Evolutionary conservation across 2,797 vertebrate species (phyloP).

Genomic region (Muraenolepis orangiensis): DNA sequence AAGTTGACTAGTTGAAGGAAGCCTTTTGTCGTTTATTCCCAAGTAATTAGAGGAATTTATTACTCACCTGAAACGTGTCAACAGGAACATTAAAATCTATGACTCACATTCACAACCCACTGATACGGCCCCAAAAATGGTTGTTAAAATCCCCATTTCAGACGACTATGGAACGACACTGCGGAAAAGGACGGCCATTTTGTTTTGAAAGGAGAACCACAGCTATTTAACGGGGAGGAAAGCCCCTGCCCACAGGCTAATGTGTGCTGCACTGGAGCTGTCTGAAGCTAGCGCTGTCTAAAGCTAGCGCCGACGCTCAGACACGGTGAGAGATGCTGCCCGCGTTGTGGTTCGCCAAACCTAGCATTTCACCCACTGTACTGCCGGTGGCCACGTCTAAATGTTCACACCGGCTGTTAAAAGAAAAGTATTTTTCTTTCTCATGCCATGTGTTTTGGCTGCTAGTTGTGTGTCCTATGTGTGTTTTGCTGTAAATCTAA

Average conservation of each 20-base stretch:
- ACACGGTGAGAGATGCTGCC: background rate
- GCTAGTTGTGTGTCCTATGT: too few relatives aligned
- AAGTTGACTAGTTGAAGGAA: background rate
- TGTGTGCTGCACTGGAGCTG: background rate
- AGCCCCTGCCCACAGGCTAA: background rate
- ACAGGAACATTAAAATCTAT: background rate
- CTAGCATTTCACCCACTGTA: background rate
- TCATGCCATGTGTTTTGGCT: background rate
- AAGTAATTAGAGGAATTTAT: background rate
- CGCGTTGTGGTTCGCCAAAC: background rate
- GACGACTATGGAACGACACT: background rate
- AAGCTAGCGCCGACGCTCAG: too few relatives aligned
- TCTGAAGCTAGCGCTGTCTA: background rate
- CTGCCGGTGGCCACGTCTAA: background rate
- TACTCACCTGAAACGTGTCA: background rate
- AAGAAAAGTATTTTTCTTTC: background rate
- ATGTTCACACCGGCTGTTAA: background rate
- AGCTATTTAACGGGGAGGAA: background rate
- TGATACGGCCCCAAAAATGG: background rate
- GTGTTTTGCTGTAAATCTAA: background rate
- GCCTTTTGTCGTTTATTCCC: background rate
- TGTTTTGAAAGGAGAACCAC: background rate
- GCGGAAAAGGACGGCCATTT: background rate
- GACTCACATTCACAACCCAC: background rate
- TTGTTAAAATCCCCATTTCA: background rate